phyloP scores from a whole-genome alignment of 2,888 invertebrate genomes.

The Lasioglossum calceatum region DNA sequence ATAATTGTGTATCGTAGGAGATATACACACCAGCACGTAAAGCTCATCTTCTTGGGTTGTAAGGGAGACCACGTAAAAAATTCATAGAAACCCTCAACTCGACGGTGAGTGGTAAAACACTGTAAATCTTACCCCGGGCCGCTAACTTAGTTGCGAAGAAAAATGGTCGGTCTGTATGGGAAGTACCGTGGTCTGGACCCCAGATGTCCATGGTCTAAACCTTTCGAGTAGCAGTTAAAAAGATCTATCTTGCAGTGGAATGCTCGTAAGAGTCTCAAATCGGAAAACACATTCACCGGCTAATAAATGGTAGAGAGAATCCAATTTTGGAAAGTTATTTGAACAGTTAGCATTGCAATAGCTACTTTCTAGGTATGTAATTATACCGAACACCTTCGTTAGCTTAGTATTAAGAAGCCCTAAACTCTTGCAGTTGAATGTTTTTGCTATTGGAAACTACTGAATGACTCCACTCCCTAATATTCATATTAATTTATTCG shows the following conservation, averaged over 20 bases:
- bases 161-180: background rate
- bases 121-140: background rate
- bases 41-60: background rate
- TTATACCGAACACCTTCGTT: background rate
- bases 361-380: background rate
- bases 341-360: background rate
- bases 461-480: no score
- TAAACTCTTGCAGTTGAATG: no score
- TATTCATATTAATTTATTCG: no score
- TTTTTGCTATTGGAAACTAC: no score
- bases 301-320: background rate
- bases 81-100: background rate
- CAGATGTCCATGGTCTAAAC: slow-evolving; percentile 4
- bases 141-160: slow-evolving; percentile 1
- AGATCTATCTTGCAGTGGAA: background rate
- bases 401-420: no score
- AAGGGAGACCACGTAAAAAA: background rate
- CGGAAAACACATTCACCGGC: background rate
- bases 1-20: background rate
- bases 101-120: slow-evolving; percentile 1
- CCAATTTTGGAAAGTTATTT: background rate
- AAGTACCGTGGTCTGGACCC: background rate
- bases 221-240: background rate
- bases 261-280: background rate
- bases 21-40: background rate